These are phyloP conservation scores for Scolanthus callimorphus DNA, from an alignment of 92 coral and sea anemone species.

Conservation along the genomic window DNA sequence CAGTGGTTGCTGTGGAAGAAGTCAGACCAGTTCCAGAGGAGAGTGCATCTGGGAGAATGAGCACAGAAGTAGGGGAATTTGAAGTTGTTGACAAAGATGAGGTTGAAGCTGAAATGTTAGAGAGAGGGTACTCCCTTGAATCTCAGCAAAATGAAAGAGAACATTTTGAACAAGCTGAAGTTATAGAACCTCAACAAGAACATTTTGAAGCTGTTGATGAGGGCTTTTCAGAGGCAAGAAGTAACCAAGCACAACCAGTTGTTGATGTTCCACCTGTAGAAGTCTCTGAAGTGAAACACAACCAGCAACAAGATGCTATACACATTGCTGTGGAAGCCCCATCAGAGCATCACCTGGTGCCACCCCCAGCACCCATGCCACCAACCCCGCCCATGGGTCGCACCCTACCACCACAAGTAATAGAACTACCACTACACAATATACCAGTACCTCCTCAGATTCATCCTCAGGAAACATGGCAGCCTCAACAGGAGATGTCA, in stretches of 20 bases:
- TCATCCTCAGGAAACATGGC: too few relatives aligned
- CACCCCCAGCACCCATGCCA: not conserved
- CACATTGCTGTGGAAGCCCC: not conserved
- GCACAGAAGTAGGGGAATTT: not conserved
- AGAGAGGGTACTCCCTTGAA: too few relatives aligned
- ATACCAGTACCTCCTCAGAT: too few relatives aligned
- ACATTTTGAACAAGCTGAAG: not conserved
- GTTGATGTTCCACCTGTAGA: too few relatives aligned
- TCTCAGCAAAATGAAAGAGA: conserved; percentile 1
- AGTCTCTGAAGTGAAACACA: too few relatives aligned
- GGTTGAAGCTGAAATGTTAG: not conserved
- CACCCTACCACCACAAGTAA: too few relatives aligned
- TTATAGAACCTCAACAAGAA: not conserved
- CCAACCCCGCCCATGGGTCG: not conserved
- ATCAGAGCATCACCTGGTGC: not conserved
- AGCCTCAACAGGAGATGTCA: too few relatives aligned
- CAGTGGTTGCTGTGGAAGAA: not conserved
- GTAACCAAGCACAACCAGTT: too few relatives aligned
- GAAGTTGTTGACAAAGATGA: not conserved
- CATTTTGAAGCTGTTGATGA: too few relatives aligned
- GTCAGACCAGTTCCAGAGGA: not conserved
- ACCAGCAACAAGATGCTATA: too few relatives aligned
- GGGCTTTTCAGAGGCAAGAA: not conserved
- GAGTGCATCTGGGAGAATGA: not conserved
- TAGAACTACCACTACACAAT: too few relatives aligned